Percentiles rank a stretch among this genome's conserved stretches.
These are phyloP conservation scores for Lochmaea crataegi DNA, from an alignment of 2,888 invertebrate genomes.

Conservation along the genomic window DNA sequence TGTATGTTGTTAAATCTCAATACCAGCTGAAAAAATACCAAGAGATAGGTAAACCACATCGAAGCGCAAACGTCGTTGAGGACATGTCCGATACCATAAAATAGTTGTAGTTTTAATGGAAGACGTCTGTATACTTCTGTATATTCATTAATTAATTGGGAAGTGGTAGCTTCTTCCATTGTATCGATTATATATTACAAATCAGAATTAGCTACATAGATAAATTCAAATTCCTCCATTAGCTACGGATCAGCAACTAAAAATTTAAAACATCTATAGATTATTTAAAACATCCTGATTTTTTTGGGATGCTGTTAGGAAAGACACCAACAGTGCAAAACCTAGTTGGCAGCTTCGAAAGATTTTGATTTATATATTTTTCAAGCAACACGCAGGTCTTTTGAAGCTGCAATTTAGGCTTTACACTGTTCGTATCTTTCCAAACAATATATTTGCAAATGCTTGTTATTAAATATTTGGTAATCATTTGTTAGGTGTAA, in stretches of 20 bases:
- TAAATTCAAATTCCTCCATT: not conserved
- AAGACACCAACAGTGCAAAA: no score
- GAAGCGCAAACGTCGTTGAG: conserved; percentile 94
- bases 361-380: no score
- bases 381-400: no score
- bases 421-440: no score
- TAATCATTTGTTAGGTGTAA: no score
- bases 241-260: not conserved
- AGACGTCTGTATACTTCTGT: conserved; percentile 66
- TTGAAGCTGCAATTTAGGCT: no score
- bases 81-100: conserved; percentile 86
- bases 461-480: no score
- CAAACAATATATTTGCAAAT: no score
- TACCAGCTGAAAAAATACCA: conserved; percentile 81
- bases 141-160: conserved; percentile 60
- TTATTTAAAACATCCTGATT: no score
- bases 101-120: conserved; percentile 65
- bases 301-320: no score
- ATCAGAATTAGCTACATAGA: not conserved
- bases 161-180: not conserved
- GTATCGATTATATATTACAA: not conserved
- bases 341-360: no score
- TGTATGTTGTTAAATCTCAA: conserved; percentile 71
- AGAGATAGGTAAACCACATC: conserved; percentile 94
- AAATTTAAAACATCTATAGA: not conserved